Percentiles rank a stretch among this genome's conserved stretches.
These are phyloP conservation scores for Ctenopoma kingsleyae DNA, from an alignment of 2,797 vertebrate species.

Conservation along the genomic window DNA sequence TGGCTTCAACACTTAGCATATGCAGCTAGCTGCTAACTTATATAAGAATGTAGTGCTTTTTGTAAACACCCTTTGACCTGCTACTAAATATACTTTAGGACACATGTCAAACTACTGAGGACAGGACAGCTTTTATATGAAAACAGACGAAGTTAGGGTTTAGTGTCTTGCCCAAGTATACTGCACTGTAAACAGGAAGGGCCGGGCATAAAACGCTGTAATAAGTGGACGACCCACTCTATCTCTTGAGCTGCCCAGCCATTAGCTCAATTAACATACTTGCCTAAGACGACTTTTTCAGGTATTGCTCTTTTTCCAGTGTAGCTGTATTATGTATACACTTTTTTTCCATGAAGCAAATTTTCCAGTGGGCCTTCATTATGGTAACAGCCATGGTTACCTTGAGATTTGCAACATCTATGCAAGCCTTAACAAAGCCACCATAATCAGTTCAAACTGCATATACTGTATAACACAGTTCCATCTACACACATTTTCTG, in stretches of 20 bases:
- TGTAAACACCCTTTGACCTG: background rate
- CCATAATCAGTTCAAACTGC: conserved; percentile 30
- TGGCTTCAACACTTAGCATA: conserved; percentile 10
- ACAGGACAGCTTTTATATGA: conserved; percentile 17
- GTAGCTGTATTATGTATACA: background rate
- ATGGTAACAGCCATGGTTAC: conserved; percentile 19
- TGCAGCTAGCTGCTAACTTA: conserved; percentile 1
- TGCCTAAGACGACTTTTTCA: conserved; percentile 1
- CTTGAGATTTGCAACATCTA: conserved; percentile 26
- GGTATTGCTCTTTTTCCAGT: background rate
- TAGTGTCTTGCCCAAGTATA: conserved; percentile 4
- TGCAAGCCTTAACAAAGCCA: conserved; percentile 53
- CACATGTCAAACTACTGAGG: background rate
- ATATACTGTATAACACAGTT: conserved; percentile 37
- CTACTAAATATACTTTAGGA: background rate
- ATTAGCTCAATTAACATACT: background rate
- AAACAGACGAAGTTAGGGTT: conserved; percentile 10
- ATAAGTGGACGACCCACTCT: background rate
- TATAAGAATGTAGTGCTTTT: background rate
- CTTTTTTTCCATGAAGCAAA: conserved; percentile 29
- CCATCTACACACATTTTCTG: conserved; percentile 44
- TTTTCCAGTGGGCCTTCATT: conserved; percentile 41
- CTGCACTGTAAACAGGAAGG: too few relatives aligned
- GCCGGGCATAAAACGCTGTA: too few relatives aligned
- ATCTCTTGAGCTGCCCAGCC: background rate